Percentiles rank a stretch among this genome's conserved stretches.
phyloP scores from a whole-genome alignment of 2,797 vertebrate species.

The Capromys pilorides region DNA sequence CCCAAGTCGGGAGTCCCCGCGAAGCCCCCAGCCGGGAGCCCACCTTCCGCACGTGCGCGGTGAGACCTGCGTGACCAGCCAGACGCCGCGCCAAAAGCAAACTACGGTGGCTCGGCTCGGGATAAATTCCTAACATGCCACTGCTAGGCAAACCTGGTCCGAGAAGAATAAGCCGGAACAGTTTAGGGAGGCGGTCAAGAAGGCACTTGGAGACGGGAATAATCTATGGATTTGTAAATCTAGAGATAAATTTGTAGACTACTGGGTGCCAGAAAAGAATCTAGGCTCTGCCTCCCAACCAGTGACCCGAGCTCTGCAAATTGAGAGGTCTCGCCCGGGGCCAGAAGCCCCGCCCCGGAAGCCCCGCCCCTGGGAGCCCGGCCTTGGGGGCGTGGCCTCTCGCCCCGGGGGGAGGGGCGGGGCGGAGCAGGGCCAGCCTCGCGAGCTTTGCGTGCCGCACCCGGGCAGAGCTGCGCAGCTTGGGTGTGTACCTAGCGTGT shows the following conservation, averaged over 20 bases:
- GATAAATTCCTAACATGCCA: background rate
- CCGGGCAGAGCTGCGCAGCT: background rate
- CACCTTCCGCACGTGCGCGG: background rate
- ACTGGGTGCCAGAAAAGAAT: background rate
- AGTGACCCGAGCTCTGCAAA: rapidly evolving
- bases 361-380: background rate
- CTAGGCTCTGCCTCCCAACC: rapidly evolving
- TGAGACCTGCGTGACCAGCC: rapidly evolving
- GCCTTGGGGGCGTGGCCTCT: background rate
- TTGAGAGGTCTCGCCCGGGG: background rate
- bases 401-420: background rate
- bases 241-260: too few species aligned
- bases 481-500: background rate
- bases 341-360: background rate
- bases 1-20: rapidly evolving
- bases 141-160: background rate
- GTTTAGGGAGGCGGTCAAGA: background rate
- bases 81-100: background rate
- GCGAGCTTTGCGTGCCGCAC: background rate
- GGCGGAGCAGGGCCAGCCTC: slow-evolving; percentile 7
- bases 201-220: background rate
- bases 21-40: rapidly evolving
- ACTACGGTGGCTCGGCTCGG: slow-evolving; percentile 57
- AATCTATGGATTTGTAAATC: rapidly evolving
- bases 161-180: rapidly evolving